phyloP scores from a whole-genome alignment of 2,113 vertebrate species.

The Leptobrachium ailaonicum region DNA sequence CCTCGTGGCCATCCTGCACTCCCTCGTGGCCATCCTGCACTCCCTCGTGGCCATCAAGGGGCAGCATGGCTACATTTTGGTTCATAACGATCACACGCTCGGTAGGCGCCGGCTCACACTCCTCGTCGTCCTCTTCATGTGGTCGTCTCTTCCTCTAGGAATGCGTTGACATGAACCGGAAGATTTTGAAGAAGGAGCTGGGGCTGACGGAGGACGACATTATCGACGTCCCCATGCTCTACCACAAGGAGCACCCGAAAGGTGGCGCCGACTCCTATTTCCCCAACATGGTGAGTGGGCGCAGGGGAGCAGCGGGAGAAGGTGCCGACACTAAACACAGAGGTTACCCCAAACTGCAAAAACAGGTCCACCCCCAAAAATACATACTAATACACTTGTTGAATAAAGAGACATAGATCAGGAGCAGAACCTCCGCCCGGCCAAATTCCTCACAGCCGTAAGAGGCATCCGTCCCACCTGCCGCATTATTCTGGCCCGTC shows the following conservation, averaged over 20 bases:
- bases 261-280: constrained; percentile 74
- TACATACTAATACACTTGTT: no score
- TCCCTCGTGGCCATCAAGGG: no score
- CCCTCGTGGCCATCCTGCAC: no score
- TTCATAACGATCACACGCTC: no score
- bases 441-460: not conserved
- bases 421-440: not conserved
- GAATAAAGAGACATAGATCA: no score
- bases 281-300: constrained; percentile 78
- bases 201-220: constrained; percentile 79
- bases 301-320: no score
- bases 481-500: not conserved
- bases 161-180: constrained; percentile 85
- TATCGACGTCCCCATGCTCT: constrained; percentile 86
- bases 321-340: not conserved
- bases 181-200: constrained; percentile 77
- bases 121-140: not conserved
- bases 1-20: no score
- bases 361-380: no score
- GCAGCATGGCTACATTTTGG: no score
- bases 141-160: constrained; percentile 54
- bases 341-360: not conserved
- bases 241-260: constrained; percentile 51
- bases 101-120: no score
- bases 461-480: not conserved